Conservation (phyloP, 92 coral and sea anemone species). For the Palythoa caribaeorum region DNA sequence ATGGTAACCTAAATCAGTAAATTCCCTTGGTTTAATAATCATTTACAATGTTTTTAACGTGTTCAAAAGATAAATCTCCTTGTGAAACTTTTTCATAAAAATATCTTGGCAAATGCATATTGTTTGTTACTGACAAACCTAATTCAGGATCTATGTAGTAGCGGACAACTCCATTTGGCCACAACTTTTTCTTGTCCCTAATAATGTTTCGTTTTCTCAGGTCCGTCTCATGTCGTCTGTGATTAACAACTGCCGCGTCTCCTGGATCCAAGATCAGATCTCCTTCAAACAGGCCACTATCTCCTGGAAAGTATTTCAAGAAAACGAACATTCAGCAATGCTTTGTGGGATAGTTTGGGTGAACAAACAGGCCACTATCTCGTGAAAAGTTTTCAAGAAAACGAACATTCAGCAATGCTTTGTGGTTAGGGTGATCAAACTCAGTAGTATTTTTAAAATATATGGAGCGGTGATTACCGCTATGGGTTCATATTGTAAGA, state of each 20-base stretch:
- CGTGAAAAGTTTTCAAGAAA: background rate
- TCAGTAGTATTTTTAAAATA: too few species aligned
- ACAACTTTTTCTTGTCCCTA: conserved; percentile 44
- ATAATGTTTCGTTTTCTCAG: conserved; percentile 60
- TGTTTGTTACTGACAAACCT: conserved; percentile 13
- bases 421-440: background rate
- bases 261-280: conserved; percentile 62
- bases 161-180: conserved; percentile 58
- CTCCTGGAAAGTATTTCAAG: background rate
- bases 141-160: conserved; percentile 39
- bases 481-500: too few species aligned
- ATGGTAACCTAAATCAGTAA: too few species aligned
- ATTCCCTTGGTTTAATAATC: too few species aligned
- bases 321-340: background rate
- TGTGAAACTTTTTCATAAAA: too few species aligned
- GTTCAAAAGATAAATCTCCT: too few species aligned
- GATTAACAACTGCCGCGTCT: conserved; percentile 66
- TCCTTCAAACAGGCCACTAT: conserved; percentile 74
- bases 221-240: conserved; percentile 61
- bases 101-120: too few species aligned
- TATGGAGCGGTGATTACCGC: too few species aligned
- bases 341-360: too few species aligned
- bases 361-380: conserved; percentile 58
- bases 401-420: background rate
- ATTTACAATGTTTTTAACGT: too few species aligned